Conservation (phyloP, 2,888 invertebrate genomes). For the Hemistola chrysoprasaria region DNA sequence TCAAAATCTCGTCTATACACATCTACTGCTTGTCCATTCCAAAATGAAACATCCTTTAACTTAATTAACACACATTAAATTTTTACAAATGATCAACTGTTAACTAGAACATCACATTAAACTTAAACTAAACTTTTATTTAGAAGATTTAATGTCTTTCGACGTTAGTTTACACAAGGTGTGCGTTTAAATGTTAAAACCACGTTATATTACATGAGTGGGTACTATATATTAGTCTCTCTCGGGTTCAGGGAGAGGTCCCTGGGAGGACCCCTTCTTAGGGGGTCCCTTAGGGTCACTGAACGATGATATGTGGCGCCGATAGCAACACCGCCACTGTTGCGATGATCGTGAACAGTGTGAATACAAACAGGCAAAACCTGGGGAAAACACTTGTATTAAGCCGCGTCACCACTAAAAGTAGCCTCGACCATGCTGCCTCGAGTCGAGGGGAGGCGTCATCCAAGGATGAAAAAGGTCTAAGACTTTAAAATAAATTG, state of each 20-base stretch:
- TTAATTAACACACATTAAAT: slow-evolving; percentile 46
- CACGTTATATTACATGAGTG: slow-evolving; percentile 47
- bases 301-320: slow-evolving; percentile 97
- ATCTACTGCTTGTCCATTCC: slow-evolving; percentile 18
- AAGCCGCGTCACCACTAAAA: background rate
- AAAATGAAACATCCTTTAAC: slow-evolving; percentile 15
- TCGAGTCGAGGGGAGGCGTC: too few species aligned
- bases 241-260: slow-evolving; percentile 42
- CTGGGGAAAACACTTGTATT: slow-evolving; percentile 64
- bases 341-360: slow-evolving; percentile 95
- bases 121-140: slow-evolving; percentile 15
- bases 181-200: slow-evolving; percentile 79
- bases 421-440: background rate
- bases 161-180: slow-evolving; percentile 60
- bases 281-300: slow-evolving; percentile 75
- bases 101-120: slow-evolving; percentile 75
- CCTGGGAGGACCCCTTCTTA: slow-evolving; percentile 24
- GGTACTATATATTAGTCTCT: slow-evolving; percentile 59
- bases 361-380: slow-evolving; percentile 97
- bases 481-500: too few species aligned
- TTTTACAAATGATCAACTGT: slow-evolving; percentile 67
- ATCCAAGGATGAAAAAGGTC: too few species aligned
- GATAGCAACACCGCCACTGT: slow-evolving; percentile 95
- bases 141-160: slow-evolving; percentile 63
- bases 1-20: slow-evolving; percentile 17